These are phyloP conservation scores for Carapus acus DNA, from an alignment of 2,797 vertebrate species.

Conservation along the genomic window DNA sequence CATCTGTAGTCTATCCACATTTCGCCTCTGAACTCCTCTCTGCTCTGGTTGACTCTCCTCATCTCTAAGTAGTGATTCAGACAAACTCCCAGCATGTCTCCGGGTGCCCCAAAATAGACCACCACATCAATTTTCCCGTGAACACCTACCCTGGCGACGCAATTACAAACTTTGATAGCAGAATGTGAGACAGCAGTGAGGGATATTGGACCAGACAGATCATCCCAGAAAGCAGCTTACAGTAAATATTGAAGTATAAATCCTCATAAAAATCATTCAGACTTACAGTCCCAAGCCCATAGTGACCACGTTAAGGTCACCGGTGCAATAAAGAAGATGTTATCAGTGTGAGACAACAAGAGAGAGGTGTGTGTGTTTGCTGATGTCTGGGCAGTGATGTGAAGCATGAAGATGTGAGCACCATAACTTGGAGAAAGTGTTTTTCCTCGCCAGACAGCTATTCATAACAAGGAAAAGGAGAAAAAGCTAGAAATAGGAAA, in stretches of 20 bases:
- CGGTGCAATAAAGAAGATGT: constrained; percentile 6
- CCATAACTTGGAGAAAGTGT: too few species aligned
- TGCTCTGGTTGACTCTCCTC: too few species aligned
- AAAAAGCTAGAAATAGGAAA: too few species aligned
- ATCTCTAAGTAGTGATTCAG: constrained; percentile 4
- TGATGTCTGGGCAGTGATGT: constrained; percentile 1
- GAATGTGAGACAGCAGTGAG: neutral
- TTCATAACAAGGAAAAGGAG: too few species aligned
- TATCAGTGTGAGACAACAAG: neutral
- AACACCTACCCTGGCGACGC: neutral
- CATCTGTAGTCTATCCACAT: too few species aligned
- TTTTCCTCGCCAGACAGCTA: too few species aligned
- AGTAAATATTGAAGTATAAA: neutral
- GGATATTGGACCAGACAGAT: neutral
- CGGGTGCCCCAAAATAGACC: neutral
- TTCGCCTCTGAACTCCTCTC: too few species aligned
- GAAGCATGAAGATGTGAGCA: constrained; percentile 3
- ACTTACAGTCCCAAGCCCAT: too few species aligned
- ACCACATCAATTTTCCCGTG: neutral
- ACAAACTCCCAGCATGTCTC: neutral
- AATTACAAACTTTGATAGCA: neutral
- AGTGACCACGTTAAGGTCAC: neutral
- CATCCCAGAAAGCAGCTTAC: neutral
- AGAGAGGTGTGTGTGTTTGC: constrained; percentile 1
- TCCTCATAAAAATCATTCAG: neutral